Base-by-base conservation (phyloP, 1,140 invertebrate species). In the Saccostrea glomerata region DNA sequence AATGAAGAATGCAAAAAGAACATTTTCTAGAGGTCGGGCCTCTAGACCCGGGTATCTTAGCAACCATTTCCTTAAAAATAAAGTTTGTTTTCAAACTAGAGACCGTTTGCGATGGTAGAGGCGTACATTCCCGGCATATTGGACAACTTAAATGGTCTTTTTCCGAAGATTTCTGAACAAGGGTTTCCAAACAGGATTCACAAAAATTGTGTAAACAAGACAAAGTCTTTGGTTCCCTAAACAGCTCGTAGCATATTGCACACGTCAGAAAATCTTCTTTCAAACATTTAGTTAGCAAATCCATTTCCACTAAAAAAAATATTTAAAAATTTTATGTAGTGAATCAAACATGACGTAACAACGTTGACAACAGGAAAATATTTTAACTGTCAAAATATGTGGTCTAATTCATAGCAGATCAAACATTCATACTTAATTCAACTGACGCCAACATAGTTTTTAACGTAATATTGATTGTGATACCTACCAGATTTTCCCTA, bases 201-300 rank as follows among this genome's bases (percentile, higher is more conserved):
- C 70, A 77, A 36, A 77, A 77, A 12, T 23, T 77, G 11, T 77
- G 70, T 30, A 77, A 25, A 30, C 70, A 77, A 36, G 70, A 36
- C 70, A 77, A 77, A 36, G 13, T 30, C 15, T 77, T 77, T 77
- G 70, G 70, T 77, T 77, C 70, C 5, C 1, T 77, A 77, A 30
- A 77, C 13, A 77, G 70, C 30, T 77, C 70, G 25, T 30, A 77
- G 70, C 70, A 77, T 36, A 77, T 77, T 13, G 11, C 70, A 17
- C 70, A 77, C 13, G 70, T 77, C 11, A 77, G 25, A 77, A 30
- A 77, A 77, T 77, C 70, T 77, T 77, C 70, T 77, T 77, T 77
- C 25, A 77, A 30, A 36, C 70, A 13, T 40, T 17, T 77, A 0
- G 3, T 25, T 3, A 77, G 12, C 1, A 1, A 36, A 77, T 77